Conservation (phyloP, 2,888 invertebrate species). For the Eupithecia pulchellata region DNA sequence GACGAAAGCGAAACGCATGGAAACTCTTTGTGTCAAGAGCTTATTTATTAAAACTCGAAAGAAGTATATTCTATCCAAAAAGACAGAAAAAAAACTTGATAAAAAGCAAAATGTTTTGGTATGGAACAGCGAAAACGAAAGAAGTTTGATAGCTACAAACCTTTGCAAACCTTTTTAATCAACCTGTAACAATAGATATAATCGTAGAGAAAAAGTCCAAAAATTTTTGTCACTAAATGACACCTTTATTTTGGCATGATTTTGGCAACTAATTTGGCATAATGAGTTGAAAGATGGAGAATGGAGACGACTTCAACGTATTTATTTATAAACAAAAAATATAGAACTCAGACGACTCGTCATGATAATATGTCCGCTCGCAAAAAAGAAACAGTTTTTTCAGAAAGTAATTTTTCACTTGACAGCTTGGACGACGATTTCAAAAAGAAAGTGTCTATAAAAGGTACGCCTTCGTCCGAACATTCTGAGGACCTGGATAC, state of each 20-base stretch:
- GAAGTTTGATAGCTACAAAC: too few species aligned
- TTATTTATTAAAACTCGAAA: background rate
- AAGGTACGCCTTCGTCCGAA: slow-evolving; percentile 48
- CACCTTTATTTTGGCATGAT: background rate
- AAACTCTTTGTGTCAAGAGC: background rate
- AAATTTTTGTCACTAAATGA: background rate
- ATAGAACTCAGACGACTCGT: slow-evolving; percentile 51
- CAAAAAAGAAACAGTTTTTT: slow-evolving; percentile 59
- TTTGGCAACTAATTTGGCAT: slow-evolving; percentile 28
- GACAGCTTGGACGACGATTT: slow-evolving; percentile 72
- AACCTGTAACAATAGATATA: background rate
- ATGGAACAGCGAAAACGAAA: too few species aligned
- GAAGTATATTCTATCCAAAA: too few species aligned
- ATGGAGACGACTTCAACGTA: slow-evolving; percentile 60
- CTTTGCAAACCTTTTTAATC: too few species aligned
- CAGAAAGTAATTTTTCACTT: slow-evolving; percentile 68
- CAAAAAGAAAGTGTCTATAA: slow-evolving; percentile 53
- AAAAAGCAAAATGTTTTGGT: too few species aligned
- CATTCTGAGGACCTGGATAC: slow-evolving; percentile 66
- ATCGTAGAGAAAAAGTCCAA: background rate
- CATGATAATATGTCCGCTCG: slow-evolving; percentile 35
- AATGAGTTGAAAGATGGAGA: slow-evolving; percentile 49
- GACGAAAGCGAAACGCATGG: background rate
- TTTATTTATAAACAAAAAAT: slow-evolving; percentile 65
- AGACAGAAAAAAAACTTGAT: too few species aligned